Percentiles rank a stretch among this genome's conserved stretches.
Evolutionary conservation across 2,888 invertebrate species (phyloP).

Genomic region (Pseudococcus longispinus): DNA sequence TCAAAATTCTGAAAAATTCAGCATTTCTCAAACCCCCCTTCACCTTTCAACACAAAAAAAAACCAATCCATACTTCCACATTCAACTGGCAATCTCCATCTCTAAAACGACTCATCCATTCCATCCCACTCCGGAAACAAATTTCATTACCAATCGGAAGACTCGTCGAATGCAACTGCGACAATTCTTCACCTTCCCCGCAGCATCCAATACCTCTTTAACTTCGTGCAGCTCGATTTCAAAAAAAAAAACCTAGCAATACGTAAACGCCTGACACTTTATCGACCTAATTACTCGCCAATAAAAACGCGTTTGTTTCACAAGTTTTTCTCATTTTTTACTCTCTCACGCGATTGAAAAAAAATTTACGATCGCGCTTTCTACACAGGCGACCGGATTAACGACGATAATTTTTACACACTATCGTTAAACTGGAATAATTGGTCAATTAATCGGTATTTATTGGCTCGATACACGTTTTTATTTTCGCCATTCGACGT

Average conservation of each 20-base stretch:
- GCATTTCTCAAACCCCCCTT: too few relatives aligned
- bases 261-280: background rate
- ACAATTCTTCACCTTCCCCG: background rate
- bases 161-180: background rate
- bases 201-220: background rate
- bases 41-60: background rate
- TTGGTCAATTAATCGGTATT: constrained; percentile 55
- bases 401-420: constrained; percentile 41
- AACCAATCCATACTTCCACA: background rate
- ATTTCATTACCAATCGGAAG: too few relatives aligned
- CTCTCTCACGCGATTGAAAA: constrained; percentile 8
- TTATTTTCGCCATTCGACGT: constrained; percentile 24
- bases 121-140: too few relatives aligned
- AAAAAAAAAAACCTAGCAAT: background rate
- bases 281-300: constrained; percentile 30
- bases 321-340: constrained; percentile 26
- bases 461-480: constrained; percentile 47
- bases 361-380: constrained; percentile 45
- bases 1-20: too few relatives aligned
- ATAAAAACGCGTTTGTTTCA: constrained; percentile 26
- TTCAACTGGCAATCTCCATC: background rate
- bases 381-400: constrained; percentile 21
- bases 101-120: too few relatives aligned
- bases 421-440: constrained; percentile 55
- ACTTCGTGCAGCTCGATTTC: background rate